These are phyloP conservation scores for Dipus sagitta DNA, from an alignment of 2,797 vertebrate genomes.

Conservation along the genomic window DNA sequence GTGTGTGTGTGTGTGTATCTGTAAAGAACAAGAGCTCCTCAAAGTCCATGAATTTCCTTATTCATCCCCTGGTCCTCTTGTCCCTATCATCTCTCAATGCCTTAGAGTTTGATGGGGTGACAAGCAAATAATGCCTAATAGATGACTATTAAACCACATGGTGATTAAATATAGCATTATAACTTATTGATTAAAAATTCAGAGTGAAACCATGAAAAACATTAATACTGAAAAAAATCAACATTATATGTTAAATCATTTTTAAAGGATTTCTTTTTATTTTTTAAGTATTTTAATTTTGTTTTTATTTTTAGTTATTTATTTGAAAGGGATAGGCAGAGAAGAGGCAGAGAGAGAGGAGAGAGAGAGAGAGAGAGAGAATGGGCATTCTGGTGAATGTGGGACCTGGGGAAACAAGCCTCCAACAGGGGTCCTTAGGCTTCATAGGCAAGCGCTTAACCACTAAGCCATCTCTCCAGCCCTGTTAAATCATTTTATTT, in stretches of 20 bases:
- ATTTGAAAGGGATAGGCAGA: no score
- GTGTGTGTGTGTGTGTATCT: background rate
- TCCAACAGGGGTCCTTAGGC: no score
- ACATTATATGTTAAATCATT: background rate
- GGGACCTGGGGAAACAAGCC: no score
- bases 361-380: no score
- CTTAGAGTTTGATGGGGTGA: background rate
- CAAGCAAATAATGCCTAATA: background rate
- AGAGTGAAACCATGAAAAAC: background rate
- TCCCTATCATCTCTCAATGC: background rate
- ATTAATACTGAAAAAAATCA: background rate
- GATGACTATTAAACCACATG: slow-evolving; percentile 6
- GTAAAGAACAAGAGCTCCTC: background rate
- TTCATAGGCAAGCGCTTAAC: no score
- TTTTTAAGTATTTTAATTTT: no score
- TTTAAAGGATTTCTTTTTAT: no score
- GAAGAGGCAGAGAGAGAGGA: no score
- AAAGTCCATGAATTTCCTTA: background rate
- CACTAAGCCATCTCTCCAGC: no score
- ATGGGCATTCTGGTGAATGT: no score
- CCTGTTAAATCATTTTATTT: slow-evolving; percentile 30
- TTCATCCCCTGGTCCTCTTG: background rate
- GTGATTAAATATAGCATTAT: slow-evolving; percentile 15
- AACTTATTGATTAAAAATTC: background rate
- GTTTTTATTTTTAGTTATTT: no score